phyloP scores from a whole-genome alignment of 2,888 invertebrate genomes.

The Masnerella sp. region DNA sequence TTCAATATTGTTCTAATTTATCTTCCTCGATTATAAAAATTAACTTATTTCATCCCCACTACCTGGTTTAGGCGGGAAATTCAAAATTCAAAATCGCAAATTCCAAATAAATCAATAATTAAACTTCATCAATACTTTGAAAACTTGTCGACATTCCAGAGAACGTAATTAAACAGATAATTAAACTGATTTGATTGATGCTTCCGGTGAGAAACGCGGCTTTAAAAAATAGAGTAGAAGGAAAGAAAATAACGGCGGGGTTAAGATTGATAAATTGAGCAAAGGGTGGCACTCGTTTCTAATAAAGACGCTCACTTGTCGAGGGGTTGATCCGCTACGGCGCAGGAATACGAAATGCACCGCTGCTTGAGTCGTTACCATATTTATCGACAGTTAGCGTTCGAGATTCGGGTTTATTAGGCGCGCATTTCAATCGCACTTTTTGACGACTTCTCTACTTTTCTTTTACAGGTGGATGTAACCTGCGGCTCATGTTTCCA shows the following conservation, averaged over 20 bases:
- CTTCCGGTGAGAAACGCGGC: conserved; percentile 32
- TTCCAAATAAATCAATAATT: no score
- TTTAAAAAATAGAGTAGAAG: conserved; percentile 48
- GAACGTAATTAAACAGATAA: conserved; percentile 24
- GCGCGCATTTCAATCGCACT: conserved; percentile 23
- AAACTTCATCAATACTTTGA: no score
- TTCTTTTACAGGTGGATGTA: conserved; percentile 73
- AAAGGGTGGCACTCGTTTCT: conserved; percentile 72
- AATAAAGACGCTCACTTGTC: conserved; percentile 76
- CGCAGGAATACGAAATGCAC: conserved; percentile 75
- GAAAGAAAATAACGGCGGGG: conserved; percentile 66
- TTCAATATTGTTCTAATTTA: no score
- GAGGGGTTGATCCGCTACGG: conserved; percentile 76
- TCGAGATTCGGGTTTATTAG: conserved; percentile 52
- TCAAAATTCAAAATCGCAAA: no score
- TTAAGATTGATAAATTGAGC: conserved; percentile 74
- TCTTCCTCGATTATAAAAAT: no score
- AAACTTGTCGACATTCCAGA: no score
- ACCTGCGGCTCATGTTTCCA: conserved; percentile 75
- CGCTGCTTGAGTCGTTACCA: conserved; percentile 66
- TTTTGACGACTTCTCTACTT: conserved; percentile 30
- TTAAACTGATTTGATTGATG: conserved; percentile 53
- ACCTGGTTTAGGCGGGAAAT: no score
- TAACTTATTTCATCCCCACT: no score
- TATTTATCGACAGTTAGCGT: conserved; percentile 55